phyloP scores from a whole-genome alignment of 2,888 invertebrate genomes.

The Sminthurinus aureus region DNA sequence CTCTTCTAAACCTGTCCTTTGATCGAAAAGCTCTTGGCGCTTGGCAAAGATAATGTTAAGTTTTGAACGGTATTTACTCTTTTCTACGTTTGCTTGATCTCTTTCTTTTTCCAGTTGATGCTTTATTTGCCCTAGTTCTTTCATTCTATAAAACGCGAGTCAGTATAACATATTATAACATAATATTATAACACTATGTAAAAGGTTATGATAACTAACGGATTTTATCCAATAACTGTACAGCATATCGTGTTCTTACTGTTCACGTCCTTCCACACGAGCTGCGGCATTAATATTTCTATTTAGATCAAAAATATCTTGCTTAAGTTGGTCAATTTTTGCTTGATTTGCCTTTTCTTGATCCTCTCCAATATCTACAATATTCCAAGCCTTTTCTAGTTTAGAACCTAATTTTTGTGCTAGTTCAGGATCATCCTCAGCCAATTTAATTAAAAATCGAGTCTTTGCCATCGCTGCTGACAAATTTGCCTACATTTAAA shows the following conservation, averaged over 20 bases:
- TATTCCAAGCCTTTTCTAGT: constrained; percentile 54
- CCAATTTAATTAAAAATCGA: constrained; percentile 48
- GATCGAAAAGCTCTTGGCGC: constrained; percentile 31
- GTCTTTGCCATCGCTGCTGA: constrained; percentile 30
- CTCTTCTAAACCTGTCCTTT: constrained; percentile 38
- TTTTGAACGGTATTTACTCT: constrained; percentile 43
- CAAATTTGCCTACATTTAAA: constrained; percentile 9
- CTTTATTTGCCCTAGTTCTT: constrained; percentile 50
- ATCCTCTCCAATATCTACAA: constrained; percentile 47
- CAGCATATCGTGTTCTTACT: constrained; percentile 43
- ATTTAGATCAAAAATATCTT: constrained; percentile 54
- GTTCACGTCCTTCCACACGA: constrained; percentile 50
- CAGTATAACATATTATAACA: not conserved
- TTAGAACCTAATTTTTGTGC: constrained; percentile 44
- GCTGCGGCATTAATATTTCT: constrained; percentile 50
- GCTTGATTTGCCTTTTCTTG: constrained; percentile 29
- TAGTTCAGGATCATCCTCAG: constrained; percentile 53
- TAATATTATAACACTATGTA: not conserved
- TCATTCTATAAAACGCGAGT: constrained; percentile 43
- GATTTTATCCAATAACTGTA: too few relatives aligned
- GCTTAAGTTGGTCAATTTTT: constrained; percentile 50
- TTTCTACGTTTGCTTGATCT: constrained; percentile 44
- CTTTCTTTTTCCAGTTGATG: constrained; percentile 48
- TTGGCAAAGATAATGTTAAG: constrained; percentile 35
- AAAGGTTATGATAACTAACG: too few relatives aligned